Evolutionary conservation across 2,888 invertebrate genomes (phyloP), one percentile per base, ranked within the genome.

Genomic region (Xiphydria camelus): DNA sequence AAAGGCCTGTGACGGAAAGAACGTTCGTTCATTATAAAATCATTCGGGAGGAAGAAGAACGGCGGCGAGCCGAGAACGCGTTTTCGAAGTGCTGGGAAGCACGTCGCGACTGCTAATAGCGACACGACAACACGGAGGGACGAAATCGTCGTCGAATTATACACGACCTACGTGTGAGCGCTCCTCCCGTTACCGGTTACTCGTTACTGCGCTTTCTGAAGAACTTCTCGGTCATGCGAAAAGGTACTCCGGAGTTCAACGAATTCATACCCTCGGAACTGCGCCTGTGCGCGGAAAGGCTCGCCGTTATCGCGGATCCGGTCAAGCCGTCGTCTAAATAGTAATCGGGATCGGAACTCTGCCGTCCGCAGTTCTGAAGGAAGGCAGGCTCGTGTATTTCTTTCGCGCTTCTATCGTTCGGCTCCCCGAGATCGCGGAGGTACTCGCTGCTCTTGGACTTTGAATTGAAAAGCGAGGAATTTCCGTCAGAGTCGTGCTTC

Each of bases 1-100:
- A 82, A 60, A 81, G 79, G 80, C 83, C 83, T 83, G 75, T 63
- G 64, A 63, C 68, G 51, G 61, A 68, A 19, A 19, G 29, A 29
- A 29, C 29, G 29, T 29, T 29, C 4, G 29, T 29, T 29, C 29
- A 15, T 29, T 29, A 29, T 12, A n/a, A n/a, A n/a, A n/a, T n/a
- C n/a, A n/a, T n/a, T n/a, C n/a, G n/a, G n/a, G n/a, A n/a, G n/a
- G n/a, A n/a, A n/a, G n/a, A n/a, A n/a, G n/a, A n/a, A n/a, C n/a
- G n/a, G n/a, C n/a, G n/a, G n/a, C n/a, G n/a, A n/a, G n/a, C n/a
- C n/a, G n/a, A n/a, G n/a, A n/a, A n/a, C n/a, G n/a, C n/a, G n/a
- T n/a, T n/a, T n/a, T n/a, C n/a, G n/a, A n/a, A n/a, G n/a, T n/a
- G n/a, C n/a, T n/a, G n/a, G n/a, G n/a, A n/a, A n/a, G n/a, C n/a